Base-by-base conservation (phyloP, 2,888 invertebrate species). In the Lepidonotus clava region DNA sequence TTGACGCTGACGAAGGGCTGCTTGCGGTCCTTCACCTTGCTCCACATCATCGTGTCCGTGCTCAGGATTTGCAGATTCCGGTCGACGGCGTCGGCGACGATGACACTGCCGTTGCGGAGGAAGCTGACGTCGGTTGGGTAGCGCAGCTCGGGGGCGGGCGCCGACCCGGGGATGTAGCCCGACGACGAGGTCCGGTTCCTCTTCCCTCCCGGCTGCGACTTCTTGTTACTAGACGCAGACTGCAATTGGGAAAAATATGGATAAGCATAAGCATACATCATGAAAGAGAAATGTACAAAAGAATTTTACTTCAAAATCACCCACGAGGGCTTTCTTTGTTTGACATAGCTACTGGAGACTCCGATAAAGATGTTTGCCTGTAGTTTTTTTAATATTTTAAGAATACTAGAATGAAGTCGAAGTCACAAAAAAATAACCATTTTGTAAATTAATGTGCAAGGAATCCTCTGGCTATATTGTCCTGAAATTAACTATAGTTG, bases 1-100 rank as follows among this genome's bases (percentile, higher is more conserved):
- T 46, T 38, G 21, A 66, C 38, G n/a, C 71, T 85, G 71, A 85
- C 85, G 40, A 85, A 51, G 2, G 85, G 85, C 53, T 85, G 85
- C 24, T 41, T 36, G 38, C 85, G 71, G 46, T 85, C 85, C 46
- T 51, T 71, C 71, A 85, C 85, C 41, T 85, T 85, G 28, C 85
- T 85, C 85, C 85, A 85, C 85, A 85, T 85, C 46, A 85, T 66
- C 2, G 85, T 71, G 40, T 85, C 85, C n/a, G 85, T 66, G 67
- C 67, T 85, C 24, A 85, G 85, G 21, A 85, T 40, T 51, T 85
- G 85, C 51, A 85, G 53, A 32, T 24, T 71, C 21, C 85, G 41
- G 40, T 85, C 85, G 28, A 41, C 51, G 6, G 67, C 46, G 40
- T 85, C 85, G 4, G 85, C 67, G 21, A 85, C 85, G 18, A 85